Base-by-base conservation (phyloP, 2,113 vertebrate genomes). In the Daboia siamensis region DNA sequence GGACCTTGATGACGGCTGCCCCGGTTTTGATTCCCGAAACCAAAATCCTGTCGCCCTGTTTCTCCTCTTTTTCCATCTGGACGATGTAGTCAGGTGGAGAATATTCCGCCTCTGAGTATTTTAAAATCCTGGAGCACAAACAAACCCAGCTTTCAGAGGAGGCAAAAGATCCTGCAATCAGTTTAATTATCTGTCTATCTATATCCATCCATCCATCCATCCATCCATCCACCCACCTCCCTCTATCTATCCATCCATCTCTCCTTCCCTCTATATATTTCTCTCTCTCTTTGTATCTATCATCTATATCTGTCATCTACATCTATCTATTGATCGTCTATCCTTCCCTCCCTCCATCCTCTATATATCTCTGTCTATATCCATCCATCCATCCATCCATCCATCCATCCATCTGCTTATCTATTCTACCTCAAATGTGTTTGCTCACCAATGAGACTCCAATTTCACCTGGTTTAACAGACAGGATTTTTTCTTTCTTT, bases 1-100 rank as follows among this genome's bases (percentile, higher is more conserved):
- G 96, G 91, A 97, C 97, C 96, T 96, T 96, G 46, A 98, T 48
- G 26, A 94, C 51, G 29, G 96, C 96, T 33, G 94, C 95, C 52
- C 97, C 97, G 23, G 97, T 97, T 92, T 91, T 96, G 89, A 97
- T 93, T n/a, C 97, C 97, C 57, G 97, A 97, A 52, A 97, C 97
- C 93, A 97, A 95, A 92, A 97, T 94, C 87, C 88, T 94, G 55
- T 98, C 97, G 87, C 97, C 97, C 92, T 96, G 96, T 91, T 95
- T 96, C 86, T 96, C 97, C 88, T 93, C 94, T 51, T 92, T 96
- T 94, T 98, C 97, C 96, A 98, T 96, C 94, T 96, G 93, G 64
- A 91, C 90, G 46, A 98, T 96, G 87, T 98, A 96, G 2, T 39
- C 91, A 15, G 96, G 96, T 20, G 97, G 94, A 46, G 96, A 95